Base-by-base conservation (phyloP, 2,797 vertebrate genomes). In the Crocidura indochinensis region DNA sequence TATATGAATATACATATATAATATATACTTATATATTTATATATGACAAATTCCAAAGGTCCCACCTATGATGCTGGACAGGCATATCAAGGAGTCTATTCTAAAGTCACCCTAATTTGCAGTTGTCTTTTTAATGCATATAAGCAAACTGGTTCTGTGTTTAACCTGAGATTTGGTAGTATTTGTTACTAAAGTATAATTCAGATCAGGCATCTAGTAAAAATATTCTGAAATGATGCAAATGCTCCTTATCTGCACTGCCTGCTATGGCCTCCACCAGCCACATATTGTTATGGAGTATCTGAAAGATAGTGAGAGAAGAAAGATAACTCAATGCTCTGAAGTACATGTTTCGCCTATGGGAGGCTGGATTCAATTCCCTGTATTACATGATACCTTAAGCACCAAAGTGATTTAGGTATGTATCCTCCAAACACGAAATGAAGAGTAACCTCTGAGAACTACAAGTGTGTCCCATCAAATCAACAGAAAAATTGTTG, bases 161-260 rank as follows among this genome's bases (percentile, higher is more conserved):
- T 73, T 81, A 86, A 24, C 9, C 11, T 46, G 5, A 87, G 65
- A 84, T 71, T 87, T 91, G 53, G 20, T 26, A 15, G 53, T 47
- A 26, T 81, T 84, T 73, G 60, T 80, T 87, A 78, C 60, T 69
- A 19, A 2, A 38, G 38, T 38, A 38, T 38, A 38, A 38, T 38
- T 38, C 38, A 38, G 38, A 51, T 51, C 49, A 78, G 29, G 4
- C 73, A 3, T 49, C 26, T 69, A 67, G 29, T 29, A 72, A 47
- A 38, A 76, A 72, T 19, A 62, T 91, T 80, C 29, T 72, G 27
- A 27, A 47, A 2, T 67, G 31, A 75, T 53, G 47, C 6, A 68
- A 82, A 47, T 75, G 24, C 56, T 86, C 51, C 47, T 0, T 78
- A 27, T 26, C 11, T 78, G 31, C 3, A 62, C 10, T 79, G 47